Percentiles rank a stretch among this genome's conserved stretches.
Conservation (phyloP, 1,140 invertebrate genomes). For the Pseudoatta argentina region DNA sequence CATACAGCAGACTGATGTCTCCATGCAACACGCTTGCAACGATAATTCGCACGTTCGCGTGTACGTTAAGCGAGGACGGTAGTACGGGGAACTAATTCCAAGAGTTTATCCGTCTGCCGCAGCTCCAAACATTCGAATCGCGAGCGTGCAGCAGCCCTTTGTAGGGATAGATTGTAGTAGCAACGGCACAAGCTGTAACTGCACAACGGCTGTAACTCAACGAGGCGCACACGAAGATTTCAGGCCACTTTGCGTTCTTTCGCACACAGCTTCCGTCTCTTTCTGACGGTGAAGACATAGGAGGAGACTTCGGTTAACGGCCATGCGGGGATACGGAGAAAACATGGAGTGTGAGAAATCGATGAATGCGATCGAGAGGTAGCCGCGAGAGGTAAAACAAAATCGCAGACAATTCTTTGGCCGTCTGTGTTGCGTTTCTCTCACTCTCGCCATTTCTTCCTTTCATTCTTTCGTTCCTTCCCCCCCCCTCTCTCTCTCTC, state of each 20-base stretch:
- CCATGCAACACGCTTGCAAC: conserved; percentile 9
- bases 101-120: conserved; percentile 76
- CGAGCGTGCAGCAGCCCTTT: conserved; percentile 53
- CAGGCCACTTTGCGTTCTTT: conserved; percentile 76
- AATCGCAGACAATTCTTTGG: conserved; percentile 82
- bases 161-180: conserved; percentile 68
- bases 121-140: conserved; percentile 63
- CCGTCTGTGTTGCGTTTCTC: conserved; percentile 72
- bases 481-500: neutral
- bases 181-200: conserved; percentile 46
- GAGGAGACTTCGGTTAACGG: conserved; percentile 62
- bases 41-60: conserved; percentile 43
- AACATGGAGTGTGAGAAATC: conserved; percentile 85
- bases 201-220: conserved; percentile 66
- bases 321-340: conserved; percentile 49
- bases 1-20: neutral
- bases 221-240: conserved; percentile 73
- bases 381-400: conserved; percentile 80
- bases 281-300: conserved; percentile 36
- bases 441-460: conserved; percentile 52
- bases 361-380: conserved; percentile 84
- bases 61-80: conserved; percentile 16
- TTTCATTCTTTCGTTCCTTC: conserved; percentile 29
- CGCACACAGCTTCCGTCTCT: conserved; percentile 55
- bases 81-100: conserved; percentile 79